phyloP scores from a whole-genome alignment of 2,113 vertebrate genomes.

The Synodontis membranacea region DNA sequence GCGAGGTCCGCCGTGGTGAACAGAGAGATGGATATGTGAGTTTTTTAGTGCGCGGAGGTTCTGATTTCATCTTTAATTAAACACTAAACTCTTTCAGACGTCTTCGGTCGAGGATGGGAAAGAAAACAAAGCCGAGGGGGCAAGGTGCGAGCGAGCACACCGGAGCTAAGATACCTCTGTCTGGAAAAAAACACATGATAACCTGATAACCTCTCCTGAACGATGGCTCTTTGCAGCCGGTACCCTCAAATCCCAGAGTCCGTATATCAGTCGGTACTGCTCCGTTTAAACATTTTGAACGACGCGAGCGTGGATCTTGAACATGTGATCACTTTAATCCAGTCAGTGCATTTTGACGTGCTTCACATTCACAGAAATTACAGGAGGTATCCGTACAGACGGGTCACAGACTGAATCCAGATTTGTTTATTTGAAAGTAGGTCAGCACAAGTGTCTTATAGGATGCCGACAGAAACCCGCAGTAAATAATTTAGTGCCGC shows the following conservation, averaged over 20 bases:
- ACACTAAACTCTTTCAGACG: background rate
- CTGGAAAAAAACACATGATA: background rate
- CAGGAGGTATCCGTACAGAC: background rate
- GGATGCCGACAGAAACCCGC: conserved; percentile 21
- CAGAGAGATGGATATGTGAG: background rate
- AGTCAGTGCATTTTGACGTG: background rate
- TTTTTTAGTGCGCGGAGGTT: background rate
- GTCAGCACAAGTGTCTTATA: conserved; percentile 31
- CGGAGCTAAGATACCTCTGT: background rate
- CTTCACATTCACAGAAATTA: conserved; percentile 1
- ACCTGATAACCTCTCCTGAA: background rate
- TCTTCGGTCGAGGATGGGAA: no score
- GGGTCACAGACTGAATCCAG: background rate
- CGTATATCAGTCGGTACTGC: background rate
- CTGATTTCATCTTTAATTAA: conserved; percentile 12
- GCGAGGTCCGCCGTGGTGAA: background rate
- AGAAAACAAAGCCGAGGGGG: background rate
- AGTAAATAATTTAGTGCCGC: conserved; percentile 41
- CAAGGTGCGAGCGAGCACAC: background rate
- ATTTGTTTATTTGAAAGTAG: conserved; percentile 40
- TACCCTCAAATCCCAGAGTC: background rate
- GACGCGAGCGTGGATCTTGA: background rate
- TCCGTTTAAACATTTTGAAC: background rate
- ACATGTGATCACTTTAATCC: background rate
- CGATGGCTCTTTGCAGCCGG: background rate